A percentile compares a stretch with the other conserved stretches of the same genome.
phyloP scores from a whole-genome alignment of 1,140 invertebrate genomes.

The Zophobas morio region DNA sequence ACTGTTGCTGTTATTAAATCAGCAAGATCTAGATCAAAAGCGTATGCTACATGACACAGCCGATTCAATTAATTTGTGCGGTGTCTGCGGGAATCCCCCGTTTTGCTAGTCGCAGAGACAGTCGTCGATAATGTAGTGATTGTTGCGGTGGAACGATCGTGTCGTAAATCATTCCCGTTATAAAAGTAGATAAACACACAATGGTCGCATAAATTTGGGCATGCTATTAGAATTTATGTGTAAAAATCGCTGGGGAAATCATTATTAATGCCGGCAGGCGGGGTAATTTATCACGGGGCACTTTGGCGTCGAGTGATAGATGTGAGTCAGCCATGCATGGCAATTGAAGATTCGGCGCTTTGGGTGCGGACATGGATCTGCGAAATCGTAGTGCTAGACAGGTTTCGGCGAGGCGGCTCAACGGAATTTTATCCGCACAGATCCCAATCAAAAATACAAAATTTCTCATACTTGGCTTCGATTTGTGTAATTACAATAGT shows the following conservation, averaged over 20 bases:
- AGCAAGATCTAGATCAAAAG: background rate
- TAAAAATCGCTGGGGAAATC: slow-evolving; percentile 49
- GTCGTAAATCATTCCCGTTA: slow-evolving; percentile 33
- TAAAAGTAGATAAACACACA: slow-evolving; percentile 50
- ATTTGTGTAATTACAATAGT: no score
- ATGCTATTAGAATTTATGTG: slow-evolving; percentile 49
- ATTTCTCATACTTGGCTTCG: no score
- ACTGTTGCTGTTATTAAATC: background rate
- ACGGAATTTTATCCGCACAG: no score
- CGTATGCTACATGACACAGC: background rate
- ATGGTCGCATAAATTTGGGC: slow-evolving; percentile 45
- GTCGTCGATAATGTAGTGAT: slow-evolving; percentile 32
- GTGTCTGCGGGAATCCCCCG: slow-evolving; percentile 3
- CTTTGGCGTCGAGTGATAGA: slow-evolving; percentile 45
- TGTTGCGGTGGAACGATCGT: slow-evolving; percentile 17
- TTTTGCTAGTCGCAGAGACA: background rate
- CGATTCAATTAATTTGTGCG: background rate
- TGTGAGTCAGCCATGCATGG: slow-evolving; percentile 38
- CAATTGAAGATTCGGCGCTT: slow-evolving; percentile 34
- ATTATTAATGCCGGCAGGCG: slow-evolving; percentile 45
- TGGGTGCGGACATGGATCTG: slow-evolving; percentile 24
- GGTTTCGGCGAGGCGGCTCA: background rate
- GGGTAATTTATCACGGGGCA: slow-evolving; percentile 45
- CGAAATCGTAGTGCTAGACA: slow-evolving; percentile 13
- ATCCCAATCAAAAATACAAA: no score